Conservation (phyloP, 2,888 invertebrate genomes). For the Smittia sp. region DNA sequence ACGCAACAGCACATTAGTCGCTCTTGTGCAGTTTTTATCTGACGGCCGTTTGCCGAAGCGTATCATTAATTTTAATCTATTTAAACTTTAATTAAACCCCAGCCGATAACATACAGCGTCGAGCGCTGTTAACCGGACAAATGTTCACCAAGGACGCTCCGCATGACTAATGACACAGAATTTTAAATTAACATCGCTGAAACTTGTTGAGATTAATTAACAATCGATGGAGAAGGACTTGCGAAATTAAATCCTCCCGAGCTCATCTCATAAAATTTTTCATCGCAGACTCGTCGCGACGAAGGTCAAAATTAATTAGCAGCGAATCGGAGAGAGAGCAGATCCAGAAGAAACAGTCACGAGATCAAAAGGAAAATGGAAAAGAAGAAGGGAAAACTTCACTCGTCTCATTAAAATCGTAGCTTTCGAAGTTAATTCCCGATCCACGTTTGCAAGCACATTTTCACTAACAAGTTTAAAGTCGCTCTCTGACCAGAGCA, state of each 20-base stretch:
- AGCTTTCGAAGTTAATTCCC: neutral
- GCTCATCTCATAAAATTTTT: neutral
- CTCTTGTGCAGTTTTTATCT: neutral
- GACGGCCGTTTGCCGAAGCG: neutral
- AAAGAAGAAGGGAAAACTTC: neutral
- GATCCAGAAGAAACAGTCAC: neutral
- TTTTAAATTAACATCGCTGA: slow-evolving; percentile 18
- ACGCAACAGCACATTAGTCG: neutral
- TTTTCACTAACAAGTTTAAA: neutral
- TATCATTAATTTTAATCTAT: slow-evolving; percentile 20
- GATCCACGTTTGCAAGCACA: neutral
- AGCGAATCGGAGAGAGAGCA: neutral
- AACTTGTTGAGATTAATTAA: neutral
- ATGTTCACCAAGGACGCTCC: neutral
- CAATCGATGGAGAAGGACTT: neutral
- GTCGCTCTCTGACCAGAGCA: too few relatives aligned
- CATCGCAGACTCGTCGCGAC: neutral
- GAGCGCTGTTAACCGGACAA: neutral
- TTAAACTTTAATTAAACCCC: neutral
- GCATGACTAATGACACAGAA: slow-evolving; percentile 13
- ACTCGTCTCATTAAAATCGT: slow-evolving; percentile 1
- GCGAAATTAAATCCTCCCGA: neutral
- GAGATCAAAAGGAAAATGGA: slow-evolving; percentile 13
- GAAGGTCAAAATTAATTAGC: slow-evolving; percentile 15
- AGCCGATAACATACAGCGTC: neutral